Base-by-base conservation (phyloP, 2,888 invertebrate genomes). In the Sisyra terminalis region DNA sequence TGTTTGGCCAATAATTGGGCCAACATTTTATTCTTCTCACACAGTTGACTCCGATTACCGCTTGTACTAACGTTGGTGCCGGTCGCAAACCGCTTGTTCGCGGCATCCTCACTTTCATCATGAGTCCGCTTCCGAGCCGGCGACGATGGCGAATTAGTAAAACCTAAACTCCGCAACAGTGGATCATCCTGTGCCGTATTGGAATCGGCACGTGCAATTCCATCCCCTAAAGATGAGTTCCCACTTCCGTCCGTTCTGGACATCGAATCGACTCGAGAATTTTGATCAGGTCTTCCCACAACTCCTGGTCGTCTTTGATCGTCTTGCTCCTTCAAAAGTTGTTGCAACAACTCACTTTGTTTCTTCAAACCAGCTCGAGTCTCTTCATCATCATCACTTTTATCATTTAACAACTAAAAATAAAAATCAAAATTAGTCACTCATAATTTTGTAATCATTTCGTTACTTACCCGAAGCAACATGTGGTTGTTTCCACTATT, bases 21-120 rank as follows among this genome's bases (percentile, higher is more conserved):
- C 50, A 90, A 67, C 77, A 90, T 88, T 59, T 79, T 78, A 60
- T 89, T 89, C 57, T 77, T 79, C 60, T 83, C 79, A 61, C 83
- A 83, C 40, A 89, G 66, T 50, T 77, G 75, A 52, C 82, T 83
- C 43, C 67, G 69, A 16, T 43, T 14, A 10, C 10, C 13, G 2
- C 15, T 13, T 3, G 65, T 62, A 9, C 64, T 60, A 3, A 63
- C 63, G 24, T 55, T 57, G 8, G 29, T 37, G 44, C 30, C 58
- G 55, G 69, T 67, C 52, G 64, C 59, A 13, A 61, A 51, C 43
- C 67, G 58, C 50, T 69, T 70, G 39, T 58, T 59, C 8, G 62
- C 65, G 45, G 55, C 52, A 45, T 72, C 69, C 48, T 74, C 73
- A 3, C 69, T 65, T 46, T 78, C 78, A 46, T 77, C 76, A 29